Conservation (phyloP, 2,113 vertebrate genomes). For the Sceloporus undulatus region DNA sequence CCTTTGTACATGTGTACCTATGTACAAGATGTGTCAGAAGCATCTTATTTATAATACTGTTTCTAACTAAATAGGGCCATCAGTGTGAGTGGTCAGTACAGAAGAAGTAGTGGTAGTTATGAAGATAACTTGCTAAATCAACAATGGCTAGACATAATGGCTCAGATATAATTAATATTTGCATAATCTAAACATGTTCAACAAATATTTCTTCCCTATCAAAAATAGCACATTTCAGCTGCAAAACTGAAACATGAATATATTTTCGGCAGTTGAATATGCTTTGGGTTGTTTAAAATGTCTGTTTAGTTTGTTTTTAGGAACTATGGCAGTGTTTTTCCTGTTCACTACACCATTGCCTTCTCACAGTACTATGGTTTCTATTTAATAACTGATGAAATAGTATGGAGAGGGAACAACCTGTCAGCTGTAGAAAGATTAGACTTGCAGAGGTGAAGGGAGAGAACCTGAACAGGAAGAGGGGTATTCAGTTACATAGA, state of each 20-base stretch:
- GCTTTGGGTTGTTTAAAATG: background rate
- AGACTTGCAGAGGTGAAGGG: background rate
- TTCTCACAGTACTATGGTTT: background rate
- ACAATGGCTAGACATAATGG: background rate
- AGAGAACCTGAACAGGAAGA: background rate
- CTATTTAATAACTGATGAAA: background rate
- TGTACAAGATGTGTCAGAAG: background rate
- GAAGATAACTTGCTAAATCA: background rate
- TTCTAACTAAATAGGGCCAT: background rate
- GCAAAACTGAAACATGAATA: background rate
- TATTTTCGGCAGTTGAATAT: background rate
- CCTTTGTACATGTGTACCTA: background rate
- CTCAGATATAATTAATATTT: background rate
- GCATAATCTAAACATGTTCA: background rate
- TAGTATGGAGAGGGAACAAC: background rate
- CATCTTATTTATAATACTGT: background rate
- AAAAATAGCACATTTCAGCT: background rate
- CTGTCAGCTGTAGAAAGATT: background rate
- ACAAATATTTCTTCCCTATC: too few relatives aligned
- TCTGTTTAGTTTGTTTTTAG: background rate
- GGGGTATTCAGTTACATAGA: background rate
- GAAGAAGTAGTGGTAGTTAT: background rate
- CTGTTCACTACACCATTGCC: background rate
- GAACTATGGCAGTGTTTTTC: background rate
- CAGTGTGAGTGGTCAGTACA: background rate